phyloP scores from a whole-genome alignment of 2,113 vertebrate genomes.

The Rhizomys pruinosus region DNA sequence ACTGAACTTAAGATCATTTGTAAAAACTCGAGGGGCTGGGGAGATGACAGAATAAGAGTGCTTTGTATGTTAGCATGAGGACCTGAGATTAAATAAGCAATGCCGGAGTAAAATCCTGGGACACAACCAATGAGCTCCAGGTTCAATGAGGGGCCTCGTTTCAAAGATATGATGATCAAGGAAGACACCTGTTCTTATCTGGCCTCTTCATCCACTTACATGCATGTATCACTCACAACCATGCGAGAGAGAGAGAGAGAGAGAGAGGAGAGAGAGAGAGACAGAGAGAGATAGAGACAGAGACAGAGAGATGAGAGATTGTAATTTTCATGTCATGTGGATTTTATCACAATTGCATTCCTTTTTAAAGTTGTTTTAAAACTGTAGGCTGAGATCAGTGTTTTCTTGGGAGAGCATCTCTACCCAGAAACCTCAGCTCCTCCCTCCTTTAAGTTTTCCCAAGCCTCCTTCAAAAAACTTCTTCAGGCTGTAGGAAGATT shows the following conservation, averaged over 20 bases:
- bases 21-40: background rate
- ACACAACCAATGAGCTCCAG: no score
- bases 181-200: no score
- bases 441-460: background rate
- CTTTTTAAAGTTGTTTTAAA: background rate
- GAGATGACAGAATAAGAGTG: background rate
- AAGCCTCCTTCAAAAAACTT: constrained; percentile 17
- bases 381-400: background rate
- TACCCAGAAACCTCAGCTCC: background rate
- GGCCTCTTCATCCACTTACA: no score
- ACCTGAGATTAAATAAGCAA: no score
- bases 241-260: no score
- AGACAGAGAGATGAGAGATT: background rate
- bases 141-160: no score
- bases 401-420: background rate
- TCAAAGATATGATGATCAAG: no score
- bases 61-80: no score
- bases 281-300: no score
- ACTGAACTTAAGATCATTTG: constrained; percentile 18
- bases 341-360: constrained; percentile 33
- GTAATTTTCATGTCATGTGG: background rate
- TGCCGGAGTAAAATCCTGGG: no score
- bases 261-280: no score
- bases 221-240: no score
- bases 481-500: constrained; percentile 20